Evolutionary conservation across 2,888 invertebrate species (phyloP).

Genomic region (Dilophus febrilis): DNA sequence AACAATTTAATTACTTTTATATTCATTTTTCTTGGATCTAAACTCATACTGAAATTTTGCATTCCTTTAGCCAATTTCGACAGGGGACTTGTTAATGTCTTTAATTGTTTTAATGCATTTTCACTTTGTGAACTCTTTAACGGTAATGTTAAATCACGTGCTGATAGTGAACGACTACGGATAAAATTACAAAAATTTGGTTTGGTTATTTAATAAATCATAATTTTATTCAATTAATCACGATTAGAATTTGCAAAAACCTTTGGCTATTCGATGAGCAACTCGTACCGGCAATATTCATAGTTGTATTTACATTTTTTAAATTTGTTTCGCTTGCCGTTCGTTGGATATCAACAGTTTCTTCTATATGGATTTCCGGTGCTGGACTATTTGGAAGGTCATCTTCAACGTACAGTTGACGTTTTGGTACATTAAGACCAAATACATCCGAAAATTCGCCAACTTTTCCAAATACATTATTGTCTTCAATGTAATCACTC

Average conservation of each 20-base stretch:
- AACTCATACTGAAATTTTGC: constrained; percentile 66
- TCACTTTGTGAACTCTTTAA: constrained; percentile 66
- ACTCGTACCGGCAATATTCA: constrained; percentile 15
- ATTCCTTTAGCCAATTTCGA: constrained; percentile 76
- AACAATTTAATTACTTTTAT: constrained; percentile 23
- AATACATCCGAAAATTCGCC: too few species aligned
- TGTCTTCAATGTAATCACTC: too few species aligned
- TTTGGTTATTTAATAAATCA: too few species aligned
- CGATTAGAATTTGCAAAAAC: not conserved
- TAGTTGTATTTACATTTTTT: not conserved
- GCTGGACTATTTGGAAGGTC: constrained; percentile 35
- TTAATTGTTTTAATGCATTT: constrained; percentile 52
- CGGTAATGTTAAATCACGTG: constrained; percentile 43
- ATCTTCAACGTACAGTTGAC: too few species aligned
- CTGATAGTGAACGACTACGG: constrained; percentile 31
- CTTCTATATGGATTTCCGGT: constrained; percentile 35
- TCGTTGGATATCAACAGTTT: too few species aligned
- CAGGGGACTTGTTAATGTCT: constrained; percentile 52
- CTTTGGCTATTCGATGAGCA: constrained; percentile 10
- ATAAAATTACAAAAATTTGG: too few species aligned
- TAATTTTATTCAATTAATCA: too few species aligned
- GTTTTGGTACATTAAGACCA: too few species aligned
- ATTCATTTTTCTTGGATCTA: constrained; percentile 61
- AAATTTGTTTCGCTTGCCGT: not conserved
- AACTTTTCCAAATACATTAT: too few species aligned